phyloP scores from a whole-genome alignment of 2,797 vertebrate genomes.

The Molossus alvarezi region DNA sequence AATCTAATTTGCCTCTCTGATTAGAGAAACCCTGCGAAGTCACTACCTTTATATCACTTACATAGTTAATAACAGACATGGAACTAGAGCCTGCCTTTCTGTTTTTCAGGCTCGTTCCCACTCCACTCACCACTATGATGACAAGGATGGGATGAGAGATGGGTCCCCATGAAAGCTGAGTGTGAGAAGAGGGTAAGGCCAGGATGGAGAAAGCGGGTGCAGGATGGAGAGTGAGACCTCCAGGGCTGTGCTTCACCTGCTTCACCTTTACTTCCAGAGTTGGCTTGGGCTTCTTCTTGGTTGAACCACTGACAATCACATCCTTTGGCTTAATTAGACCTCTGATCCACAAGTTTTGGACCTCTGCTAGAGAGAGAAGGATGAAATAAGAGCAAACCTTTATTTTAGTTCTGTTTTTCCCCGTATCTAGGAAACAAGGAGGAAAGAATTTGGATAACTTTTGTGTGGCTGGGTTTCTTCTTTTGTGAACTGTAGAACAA shows the following conservation, averaged over 20 bases:
- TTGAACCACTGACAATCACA: neutral
- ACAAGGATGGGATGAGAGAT: neutral
- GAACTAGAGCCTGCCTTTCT: neutral
- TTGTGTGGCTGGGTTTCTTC: neutral
- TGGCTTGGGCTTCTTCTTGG: neutral
- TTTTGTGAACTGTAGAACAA: neutral
- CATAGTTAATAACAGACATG: neutral
- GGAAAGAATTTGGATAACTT: neutral
- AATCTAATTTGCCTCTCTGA: neutral
- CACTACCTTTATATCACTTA: neutral
- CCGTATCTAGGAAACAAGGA: neutral
- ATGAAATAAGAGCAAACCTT: neutral
- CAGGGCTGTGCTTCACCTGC: neutral
- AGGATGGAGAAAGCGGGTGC: neutral
- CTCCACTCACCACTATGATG: neutral
- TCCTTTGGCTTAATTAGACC: neutral
- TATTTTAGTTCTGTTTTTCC: constrained; percentile 15
- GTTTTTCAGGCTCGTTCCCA: neutral
- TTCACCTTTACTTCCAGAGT: neutral
- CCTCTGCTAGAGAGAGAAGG: neutral
- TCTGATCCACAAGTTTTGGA: neutral
- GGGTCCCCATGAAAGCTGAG: neutral
- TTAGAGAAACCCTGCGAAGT: neutral
- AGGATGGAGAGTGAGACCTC: neutral
- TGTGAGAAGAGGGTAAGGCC: neutral